These are phyloP conservation scores for Brienomyrus brachyistius DNA, from an alignment of 2,113 vertebrate genomes.

Conservation along the genomic window DNA sequence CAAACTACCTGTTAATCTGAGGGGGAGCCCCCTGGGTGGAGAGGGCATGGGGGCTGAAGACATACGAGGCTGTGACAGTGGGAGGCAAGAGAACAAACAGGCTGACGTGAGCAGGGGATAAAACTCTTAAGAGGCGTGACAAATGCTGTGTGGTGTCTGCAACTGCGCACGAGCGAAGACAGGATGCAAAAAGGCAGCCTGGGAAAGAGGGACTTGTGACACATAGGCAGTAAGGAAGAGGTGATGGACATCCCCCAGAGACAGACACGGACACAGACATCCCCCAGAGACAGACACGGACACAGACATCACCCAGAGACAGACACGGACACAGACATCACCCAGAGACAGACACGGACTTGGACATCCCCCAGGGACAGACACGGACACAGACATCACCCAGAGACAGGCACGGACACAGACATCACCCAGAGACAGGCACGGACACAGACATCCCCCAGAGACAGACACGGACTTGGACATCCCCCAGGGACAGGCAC, in stretches of 20 bases:
- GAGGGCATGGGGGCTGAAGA: neutral
- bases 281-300: too few species aligned
- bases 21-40: too few species aligned
- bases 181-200: neutral
- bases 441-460: neutral
- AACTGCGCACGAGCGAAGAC: neutral
- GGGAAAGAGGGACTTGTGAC: neutral
- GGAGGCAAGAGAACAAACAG: neutral
- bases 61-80: neutral
- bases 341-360: too few species aligned
- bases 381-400: neutral
- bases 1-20: neutral
- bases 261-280: too few species aligned
- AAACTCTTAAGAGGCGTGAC: neutral
- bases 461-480: too few species aligned
- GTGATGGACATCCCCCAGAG: neutral
- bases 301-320: neutral
- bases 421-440: too few species aligned
- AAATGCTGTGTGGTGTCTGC: neutral
- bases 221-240: neutral
- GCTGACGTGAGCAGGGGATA: neutral
- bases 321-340: too few species aligned
- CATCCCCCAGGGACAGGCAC: too few species aligned
- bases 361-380: too few species aligned
- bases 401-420: neutral